Percentiles rank a stretch among this genome's conserved stretches.
Evolutionary conservation across 2,888 invertebrate genomes (phyloP).

Genomic region (Sinodicranocentrus sp.): DNA sequence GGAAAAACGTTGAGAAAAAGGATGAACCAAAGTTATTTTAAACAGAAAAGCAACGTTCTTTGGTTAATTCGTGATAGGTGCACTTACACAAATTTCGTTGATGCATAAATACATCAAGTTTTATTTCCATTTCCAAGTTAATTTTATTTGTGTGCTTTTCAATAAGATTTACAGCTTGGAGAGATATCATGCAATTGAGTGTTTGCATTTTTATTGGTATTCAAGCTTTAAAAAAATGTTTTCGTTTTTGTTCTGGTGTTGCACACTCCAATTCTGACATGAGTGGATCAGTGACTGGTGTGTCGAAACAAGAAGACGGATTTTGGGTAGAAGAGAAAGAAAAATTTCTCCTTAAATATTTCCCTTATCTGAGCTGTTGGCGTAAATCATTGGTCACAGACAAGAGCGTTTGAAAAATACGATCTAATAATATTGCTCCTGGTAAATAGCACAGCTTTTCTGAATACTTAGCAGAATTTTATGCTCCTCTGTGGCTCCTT

Average conservation of each 20-base stretch:
- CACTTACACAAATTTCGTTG: background rate
- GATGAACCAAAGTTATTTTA: conserved; percentile 2
- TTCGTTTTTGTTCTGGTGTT: background rate
- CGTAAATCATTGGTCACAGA: conserved; percentile 66
- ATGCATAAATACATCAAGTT: conserved; percentile 39
- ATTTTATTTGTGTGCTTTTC: conserved; percentile 47
- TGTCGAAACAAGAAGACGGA: conserved; percentile 1
- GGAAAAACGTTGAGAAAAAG: background rate
- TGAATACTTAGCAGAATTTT: background rate
- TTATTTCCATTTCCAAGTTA: conserved; percentile 35
- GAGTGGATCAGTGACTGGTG: conserved; percentile 27
- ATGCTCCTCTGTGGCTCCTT: conserved; percentile 9
- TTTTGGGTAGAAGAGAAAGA: background rate
- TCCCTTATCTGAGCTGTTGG: conserved; percentile 57
- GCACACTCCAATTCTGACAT: too few relatives aligned
- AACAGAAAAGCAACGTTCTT: conserved; percentile 3
- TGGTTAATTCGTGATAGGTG: background rate
- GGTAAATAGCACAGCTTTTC: too few relatives aligned
- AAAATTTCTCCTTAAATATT: conserved; percentile 50
- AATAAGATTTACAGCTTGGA: conserved; percentile 65
- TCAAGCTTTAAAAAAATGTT: conserved; percentile 47
- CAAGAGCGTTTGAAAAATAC: conserved; percentile 48
- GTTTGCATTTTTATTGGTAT: conserved; percentile 65
- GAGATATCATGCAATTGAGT: conserved; percentile 44
- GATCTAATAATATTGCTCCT: conserved; percentile 26